phyloP scores from a whole-genome alignment of 35 echinoderm and acorn worm genomes.

The Lytechinus variegatus region DNA sequence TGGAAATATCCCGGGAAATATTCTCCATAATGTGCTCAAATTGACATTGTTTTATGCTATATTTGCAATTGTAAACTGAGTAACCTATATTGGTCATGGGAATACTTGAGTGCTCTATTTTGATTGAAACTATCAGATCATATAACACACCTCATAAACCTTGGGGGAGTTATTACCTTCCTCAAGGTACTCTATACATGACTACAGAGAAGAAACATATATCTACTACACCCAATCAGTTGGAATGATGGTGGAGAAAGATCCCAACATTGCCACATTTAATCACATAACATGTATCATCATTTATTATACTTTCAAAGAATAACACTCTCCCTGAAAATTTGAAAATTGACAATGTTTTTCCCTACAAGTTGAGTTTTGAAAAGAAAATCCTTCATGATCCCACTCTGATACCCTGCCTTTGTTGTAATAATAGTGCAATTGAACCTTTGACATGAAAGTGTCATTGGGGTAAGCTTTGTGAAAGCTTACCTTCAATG shows the following conservation, averaged over 20 bases:
- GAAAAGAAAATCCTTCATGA: neutral
- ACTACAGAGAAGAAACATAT: no score
- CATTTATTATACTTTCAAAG: neutral
- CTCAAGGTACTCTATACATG: neutral
- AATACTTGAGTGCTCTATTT: neutral
- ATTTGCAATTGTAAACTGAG: neutral
- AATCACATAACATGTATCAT: neutral
- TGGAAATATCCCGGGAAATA: neutral
- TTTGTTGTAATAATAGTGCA: neutral
- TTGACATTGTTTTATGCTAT: neutral
- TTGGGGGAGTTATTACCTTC: neutral
- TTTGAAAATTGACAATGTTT: neutral
- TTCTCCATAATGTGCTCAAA: neutral
- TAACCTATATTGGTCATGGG: neutral
- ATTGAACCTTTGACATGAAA: neutral
- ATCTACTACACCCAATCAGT: neutral
- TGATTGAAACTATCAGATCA: neutral
- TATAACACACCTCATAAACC: neutral
- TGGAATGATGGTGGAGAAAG: neutral
- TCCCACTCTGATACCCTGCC: neutral
- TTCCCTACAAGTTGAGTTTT: neutral
- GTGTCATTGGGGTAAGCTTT: neutral
- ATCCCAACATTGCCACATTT: neutral
- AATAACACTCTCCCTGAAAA: no score
- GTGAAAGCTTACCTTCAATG: neutral